Base-by-base conservation (phyloP, 1,140 invertebrate species). In the Microplitis demolitor region DNA sequence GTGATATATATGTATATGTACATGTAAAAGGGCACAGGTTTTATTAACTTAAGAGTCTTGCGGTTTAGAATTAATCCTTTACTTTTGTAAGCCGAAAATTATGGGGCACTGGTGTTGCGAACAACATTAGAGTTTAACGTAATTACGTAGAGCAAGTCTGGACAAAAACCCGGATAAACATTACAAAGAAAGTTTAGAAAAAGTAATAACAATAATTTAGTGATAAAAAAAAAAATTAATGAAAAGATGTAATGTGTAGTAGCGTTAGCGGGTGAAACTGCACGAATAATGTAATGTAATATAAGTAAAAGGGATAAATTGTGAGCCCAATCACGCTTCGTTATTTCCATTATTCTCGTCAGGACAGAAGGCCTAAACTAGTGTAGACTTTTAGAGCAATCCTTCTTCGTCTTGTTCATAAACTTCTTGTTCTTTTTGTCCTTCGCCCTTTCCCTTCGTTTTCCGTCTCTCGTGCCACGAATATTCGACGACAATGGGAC, bases 1-100 rank as follows among this genome's bases (percentile, higher is more conserved):
- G 62, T 64, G 24, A 11, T 45, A 45, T 45, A 45, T 45, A 45
- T 11, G 11, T 45, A 45, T 8, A 45, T 45, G 6, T 45, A 45
- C 6, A 45, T 45, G 5, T 45, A 45, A 45, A 45, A 11, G 39
- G 39, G 34, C n/a, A 31, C 34, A 58, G 16, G n/a, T 14, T 14
- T n/a, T 24, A 31, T 4, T 24, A 31, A 58, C 56, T 24, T 58
- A 33, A 54, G 69, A 64, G 51, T 35, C 45, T 34, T 53, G 60
- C 50, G 45, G 60, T 63, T 34, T 51, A 50, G 51, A 61, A 71
- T 71, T 71, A 71, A 71, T 71, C 62, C 69, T 11, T 45, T 45
- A 45, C 39, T 71, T 71, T 71, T 53, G 50, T 34, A 54, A 63
- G 69, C 50, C 60, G 60, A 64, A 71, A 71, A 71, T 71, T 71